These are phyloP conservation scores for Pseudolaguvia tuberculata DNA, from an alignment of 2,113 vertebrate genomes.

Conservation along the genomic window DNA sequence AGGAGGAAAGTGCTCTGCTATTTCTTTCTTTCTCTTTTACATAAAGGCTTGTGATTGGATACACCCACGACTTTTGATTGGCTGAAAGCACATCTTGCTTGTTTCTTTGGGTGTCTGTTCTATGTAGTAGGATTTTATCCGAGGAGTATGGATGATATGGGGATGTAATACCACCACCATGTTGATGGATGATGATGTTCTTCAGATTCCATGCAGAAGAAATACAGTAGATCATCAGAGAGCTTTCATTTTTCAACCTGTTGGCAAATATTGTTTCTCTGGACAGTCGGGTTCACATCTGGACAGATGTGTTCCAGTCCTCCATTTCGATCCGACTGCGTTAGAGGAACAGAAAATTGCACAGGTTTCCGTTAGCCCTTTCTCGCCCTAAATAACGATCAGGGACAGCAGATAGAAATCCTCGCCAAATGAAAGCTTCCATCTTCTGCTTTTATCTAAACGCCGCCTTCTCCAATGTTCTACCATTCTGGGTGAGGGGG, in stretches of 20 bases:
- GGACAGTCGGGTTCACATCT: background rate
- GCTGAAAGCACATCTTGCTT: too few relatives aligned
- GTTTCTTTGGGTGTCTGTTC: too few relatives aligned
- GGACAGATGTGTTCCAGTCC: background rate
- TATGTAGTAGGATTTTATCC: too few relatives aligned
- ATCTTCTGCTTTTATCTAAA: constrained; percentile 36
- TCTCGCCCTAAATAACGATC: background rate
- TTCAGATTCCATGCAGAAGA: too few relatives aligned
- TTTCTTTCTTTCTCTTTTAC: too few relatives aligned
- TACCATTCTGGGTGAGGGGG: constrained; percentile 28
- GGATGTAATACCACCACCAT: too few relatives aligned
- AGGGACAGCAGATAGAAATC: constrained; percentile 7
- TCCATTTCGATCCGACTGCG: background rate
- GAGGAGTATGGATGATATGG: too few relatives aligned
- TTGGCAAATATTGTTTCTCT: background rate
- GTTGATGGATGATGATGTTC: too few relatives aligned
- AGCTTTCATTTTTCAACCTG: background rate
- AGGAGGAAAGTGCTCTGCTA: too few relatives aligned
- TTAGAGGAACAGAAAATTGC: background rate
- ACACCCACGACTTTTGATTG: too few relatives aligned
- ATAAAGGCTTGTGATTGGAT: too few relatives aligned
- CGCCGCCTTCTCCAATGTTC: constrained; percentile 39
- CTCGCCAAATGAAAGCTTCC: constrained; percentile 38
- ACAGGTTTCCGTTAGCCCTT: background rate
- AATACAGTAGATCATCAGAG: too few relatives aligned